These are phyloP conservation scores for Spodoptera picta DNA, from an alignment of 2,888 invertebrate species.

Conservation along the genomic window DNA sequence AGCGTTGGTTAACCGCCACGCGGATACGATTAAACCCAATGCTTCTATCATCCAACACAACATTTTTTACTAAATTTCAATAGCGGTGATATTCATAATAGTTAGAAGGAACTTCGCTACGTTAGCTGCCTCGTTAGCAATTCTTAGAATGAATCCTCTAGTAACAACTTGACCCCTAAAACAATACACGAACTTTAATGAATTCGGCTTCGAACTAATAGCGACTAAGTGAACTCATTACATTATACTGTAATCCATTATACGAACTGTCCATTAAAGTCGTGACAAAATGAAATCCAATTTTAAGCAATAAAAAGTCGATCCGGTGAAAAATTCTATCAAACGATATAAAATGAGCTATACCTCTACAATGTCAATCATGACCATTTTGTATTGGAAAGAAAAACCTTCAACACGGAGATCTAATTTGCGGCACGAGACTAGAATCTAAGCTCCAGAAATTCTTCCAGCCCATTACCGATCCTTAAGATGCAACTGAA, in stretches of 20 bases:
- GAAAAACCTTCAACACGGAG: conserved; percentile 28
- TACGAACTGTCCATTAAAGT: background rate
- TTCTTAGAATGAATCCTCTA: conserved; percentile 9
- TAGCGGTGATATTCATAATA: conserved; percentile 26
- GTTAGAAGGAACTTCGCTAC: conserved; percentile 30
- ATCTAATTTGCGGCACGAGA: conserved; percentile 28
- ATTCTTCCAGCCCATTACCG: conserved; percentile 27
- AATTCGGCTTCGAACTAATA: background rate
- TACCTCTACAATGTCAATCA: conserved; percentile 35
- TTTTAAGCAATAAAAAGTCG: background rate
- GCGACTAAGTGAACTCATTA: too few relatives aligned
- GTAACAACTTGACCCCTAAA: conserved; percentile 21
- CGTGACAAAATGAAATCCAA: background rate
- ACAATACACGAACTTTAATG: conserved; percentile 25
- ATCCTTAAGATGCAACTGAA: conserved; percentile 35
- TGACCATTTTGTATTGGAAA: conserved; percentile 25
- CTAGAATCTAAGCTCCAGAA: conserved; percentile 31
- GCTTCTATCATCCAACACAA: conserved; percentile 17
- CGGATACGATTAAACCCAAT: conserved; percentile 37
- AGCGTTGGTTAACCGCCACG: conserved; percentile 45
- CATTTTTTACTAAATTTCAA: conserved; percentile 38
- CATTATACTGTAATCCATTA: too few relatives aligned
- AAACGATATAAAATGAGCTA: conserved; percentile 16
- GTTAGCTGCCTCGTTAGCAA: conserved; percentile 37
- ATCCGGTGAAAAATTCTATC: conserved; percentile 15